Evolutionary conservation across 53 echinoderm and acorn worm species (phyloP), one percentile per base, ranked within the genome.

Genomic region (Paelopatides confundens): DNA sequence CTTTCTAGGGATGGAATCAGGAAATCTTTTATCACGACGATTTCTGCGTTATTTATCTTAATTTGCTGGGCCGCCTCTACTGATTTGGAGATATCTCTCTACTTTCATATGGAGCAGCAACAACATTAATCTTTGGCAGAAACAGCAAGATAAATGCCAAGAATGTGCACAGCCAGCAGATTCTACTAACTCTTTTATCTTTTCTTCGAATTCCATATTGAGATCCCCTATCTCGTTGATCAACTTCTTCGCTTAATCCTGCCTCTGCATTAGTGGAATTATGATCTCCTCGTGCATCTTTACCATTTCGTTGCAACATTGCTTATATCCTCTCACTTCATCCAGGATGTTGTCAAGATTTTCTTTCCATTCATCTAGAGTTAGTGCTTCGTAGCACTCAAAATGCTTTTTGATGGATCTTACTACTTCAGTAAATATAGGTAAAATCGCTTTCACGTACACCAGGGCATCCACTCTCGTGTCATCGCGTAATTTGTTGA

Each of bases 201-300:
- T 50, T 34, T 31, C 43, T 18, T 31, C 50, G 39, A 66, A 32
- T 0, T 68, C 50, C 21, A 5, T 43, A 1, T 15, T 47, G 9
- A 85, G 69, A 18, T 85, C 17, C 35, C n/a, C 18, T 3, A 85
- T 26, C 26, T 85, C 69, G 29, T 4, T 12, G 21, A 85, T 12
- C 4, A 85, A 38, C 58, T 18, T 21, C 58, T 54, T 85, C 17
- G 86, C 86, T 31, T 85, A 39, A 66, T 85, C 86, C 68, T 85
- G 69, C 30, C 86, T 67, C 69, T 39, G 31, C 49, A 69, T 68
- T 2, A 85, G 67, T 11, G 86, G 36, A 5, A 37, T 24, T 69
- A 85, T 67, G 21, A 85, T 85, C 17, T 85, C 69, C 31, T 85
- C 27, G 69, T 85, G 86, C 33, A 85, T 27, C 23, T 7, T 39